These are phyloP conservation scores for Caenorhabditis wallacei DNA, from an alignment of 2,888 invertebrate species.

Conservation along the genomic window DNA sequence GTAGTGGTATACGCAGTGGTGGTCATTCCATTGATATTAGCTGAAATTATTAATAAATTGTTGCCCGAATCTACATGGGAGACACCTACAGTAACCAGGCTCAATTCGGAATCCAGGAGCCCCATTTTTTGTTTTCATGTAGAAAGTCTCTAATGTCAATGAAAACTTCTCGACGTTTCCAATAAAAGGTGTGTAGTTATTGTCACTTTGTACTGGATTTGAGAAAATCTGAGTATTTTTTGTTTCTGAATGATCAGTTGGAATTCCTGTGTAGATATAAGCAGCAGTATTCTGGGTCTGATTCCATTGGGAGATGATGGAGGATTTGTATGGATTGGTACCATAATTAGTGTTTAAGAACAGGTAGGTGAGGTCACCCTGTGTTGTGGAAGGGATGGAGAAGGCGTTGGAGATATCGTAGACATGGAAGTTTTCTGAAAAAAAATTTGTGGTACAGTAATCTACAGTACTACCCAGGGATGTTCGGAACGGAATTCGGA, in stretches of 20 bases:
- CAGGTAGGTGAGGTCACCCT: neutral
- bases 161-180: conserved; percentile 14
- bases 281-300: neutral
- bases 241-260: neutral
- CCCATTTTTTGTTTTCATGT: neutral
- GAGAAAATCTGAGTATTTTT: conserved; percentile 6
- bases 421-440: conserved; percentile 35
- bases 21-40: neutral
- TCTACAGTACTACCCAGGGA: too few relatives aligned
- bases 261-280: conserved; percentile 5
- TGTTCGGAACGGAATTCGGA: too few relatives aligned
- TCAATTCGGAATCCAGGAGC: neutral
- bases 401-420: neutral
- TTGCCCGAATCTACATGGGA: neutral
- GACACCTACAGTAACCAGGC: neutral
- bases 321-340: neutral
- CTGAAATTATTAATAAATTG: neutral
- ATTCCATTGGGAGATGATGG: neutral
- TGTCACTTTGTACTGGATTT: neutral
- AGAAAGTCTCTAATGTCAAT: neutral
- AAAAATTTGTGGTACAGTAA: neutral
- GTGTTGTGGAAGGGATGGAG: neutral
- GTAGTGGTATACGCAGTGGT: conserved; percentile 10
- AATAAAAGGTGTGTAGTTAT: neutral
- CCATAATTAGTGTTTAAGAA: conserved; percentile 3